Conservation (phyloP, 2,113 vertebrate species). For the Myrmophylax atrothorax region DNA sequence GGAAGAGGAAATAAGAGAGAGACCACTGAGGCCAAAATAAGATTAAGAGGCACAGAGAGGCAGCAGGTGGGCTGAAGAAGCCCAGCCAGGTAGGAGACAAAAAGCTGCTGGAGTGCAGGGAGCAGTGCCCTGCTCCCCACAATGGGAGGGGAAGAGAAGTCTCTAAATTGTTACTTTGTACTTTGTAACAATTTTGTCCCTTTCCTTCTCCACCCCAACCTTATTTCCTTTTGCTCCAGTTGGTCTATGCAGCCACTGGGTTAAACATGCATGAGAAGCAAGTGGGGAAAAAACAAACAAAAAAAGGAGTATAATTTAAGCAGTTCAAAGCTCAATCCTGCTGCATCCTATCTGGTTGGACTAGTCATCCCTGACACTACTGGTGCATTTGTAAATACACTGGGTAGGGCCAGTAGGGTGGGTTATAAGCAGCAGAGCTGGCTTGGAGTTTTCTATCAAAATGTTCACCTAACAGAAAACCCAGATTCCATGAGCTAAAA, state of each 20-base stretch:
- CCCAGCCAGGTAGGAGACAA: neutral
- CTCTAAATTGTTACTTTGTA: neutral
- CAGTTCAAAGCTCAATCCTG: neutral
- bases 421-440: neutral
- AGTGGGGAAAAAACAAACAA: rapidly evolving
- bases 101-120: neutral
- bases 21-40: neutral
- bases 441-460: neutral
- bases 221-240: neutral
- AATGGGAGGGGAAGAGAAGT: neutral
- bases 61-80: neutral
- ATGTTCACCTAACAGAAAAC: neutral
- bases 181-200: neutral
- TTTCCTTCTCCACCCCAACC: neutral
- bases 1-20: neutral
- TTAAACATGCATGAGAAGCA: neutral
- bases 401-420: neutral
- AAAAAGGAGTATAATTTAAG: neutral
- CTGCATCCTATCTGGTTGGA: neutral
- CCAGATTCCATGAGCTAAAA: neutral
- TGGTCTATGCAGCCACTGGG: neutral
- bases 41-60: neutral
- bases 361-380: neutral
- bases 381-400: neutral
- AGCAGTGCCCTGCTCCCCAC: neutral